These are phyloP conservation scores for Axis porcinus DNA, from an alignment of 2,113 vertebrate genomes.

Conservation along the genomic window DNA sequence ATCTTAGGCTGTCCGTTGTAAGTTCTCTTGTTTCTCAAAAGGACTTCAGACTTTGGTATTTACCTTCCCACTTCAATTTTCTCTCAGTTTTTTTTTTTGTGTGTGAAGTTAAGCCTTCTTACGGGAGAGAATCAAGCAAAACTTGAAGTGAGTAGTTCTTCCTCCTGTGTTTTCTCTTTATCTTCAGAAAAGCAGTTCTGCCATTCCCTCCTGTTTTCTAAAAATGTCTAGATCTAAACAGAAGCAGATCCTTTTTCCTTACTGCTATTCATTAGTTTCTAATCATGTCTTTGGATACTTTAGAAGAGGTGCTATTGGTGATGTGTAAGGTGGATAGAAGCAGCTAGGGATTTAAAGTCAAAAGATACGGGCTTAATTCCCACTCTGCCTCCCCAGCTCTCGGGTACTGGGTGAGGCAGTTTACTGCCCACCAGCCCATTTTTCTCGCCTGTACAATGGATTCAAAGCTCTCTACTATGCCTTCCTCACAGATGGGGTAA, in stretches of 20 bases:
- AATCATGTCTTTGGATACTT: accelerated
- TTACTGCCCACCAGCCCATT: not conserved
- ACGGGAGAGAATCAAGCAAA: not conserved
- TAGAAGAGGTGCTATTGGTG: not conserved
- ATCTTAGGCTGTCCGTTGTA: not conserved
- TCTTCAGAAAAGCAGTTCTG: not conserved
- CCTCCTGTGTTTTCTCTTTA: not conserved
- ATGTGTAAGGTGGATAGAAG: not conserved
- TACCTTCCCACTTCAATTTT: not conserved
- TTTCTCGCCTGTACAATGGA: not conserved
- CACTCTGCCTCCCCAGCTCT: not conserved
- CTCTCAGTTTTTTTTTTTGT: not conserved
- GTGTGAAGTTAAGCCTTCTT: conserved; percentile 22
- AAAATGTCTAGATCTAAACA: not conserved
- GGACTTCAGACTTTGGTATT: not conserved
- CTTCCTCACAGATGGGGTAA: not conserved
- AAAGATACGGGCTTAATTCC: not conserved
- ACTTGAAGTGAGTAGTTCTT: not conserved
- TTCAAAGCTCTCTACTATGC: not conserved
- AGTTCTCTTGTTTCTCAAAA: not conserved
- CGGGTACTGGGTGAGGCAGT: accelerated
- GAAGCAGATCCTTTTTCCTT: not conserved
- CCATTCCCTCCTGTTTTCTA: not conserved
- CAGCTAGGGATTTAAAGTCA: not conserved
- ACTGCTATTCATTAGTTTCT: not conserved